Conservation (phyloP, 2,113 vertebrate genomes). For the Scopus umbretta region DNA sequence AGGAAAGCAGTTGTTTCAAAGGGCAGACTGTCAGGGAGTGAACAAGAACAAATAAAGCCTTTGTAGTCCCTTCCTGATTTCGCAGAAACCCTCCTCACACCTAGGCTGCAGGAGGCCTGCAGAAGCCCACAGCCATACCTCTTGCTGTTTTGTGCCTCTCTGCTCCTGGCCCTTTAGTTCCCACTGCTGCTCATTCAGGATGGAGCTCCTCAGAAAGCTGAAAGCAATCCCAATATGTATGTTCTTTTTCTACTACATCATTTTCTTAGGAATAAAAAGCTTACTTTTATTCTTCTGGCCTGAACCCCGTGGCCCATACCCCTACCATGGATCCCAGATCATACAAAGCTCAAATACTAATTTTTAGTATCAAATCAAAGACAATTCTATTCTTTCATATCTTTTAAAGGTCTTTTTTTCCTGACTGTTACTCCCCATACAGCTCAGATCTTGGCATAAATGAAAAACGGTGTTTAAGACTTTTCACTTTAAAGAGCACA, state of each 20-base stretch:
- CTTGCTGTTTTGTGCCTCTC: not conserved
- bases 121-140: not conserved
- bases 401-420: not conserved
- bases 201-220: not conserved
- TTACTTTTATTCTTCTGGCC: not conserved
- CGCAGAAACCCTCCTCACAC: rapidly evolving
- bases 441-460: not conserved
- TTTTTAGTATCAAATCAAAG: slow-evolving; percentile 22
- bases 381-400: not conserved
- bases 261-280: not conserved
- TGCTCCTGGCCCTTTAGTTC: not conserved
- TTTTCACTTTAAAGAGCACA: slow-evolving; percentile 2
- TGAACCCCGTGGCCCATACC: not conserved
- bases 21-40: not conserved
- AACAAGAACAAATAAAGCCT: not conserved
- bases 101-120: not conserved
- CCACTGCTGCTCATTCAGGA: not conserved
- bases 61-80: rapidly evolving
- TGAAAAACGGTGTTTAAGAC: not conserved
- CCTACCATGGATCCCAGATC: not conserved
- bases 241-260: not conserved
- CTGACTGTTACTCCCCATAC: not conserved
- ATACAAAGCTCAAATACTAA: not conserved
- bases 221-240: not conserved
- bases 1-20: not conserved